Base-by-base conservation (phyloP, 2,888 invertebrate species). In the Chydorus sphaericus region DNA sequence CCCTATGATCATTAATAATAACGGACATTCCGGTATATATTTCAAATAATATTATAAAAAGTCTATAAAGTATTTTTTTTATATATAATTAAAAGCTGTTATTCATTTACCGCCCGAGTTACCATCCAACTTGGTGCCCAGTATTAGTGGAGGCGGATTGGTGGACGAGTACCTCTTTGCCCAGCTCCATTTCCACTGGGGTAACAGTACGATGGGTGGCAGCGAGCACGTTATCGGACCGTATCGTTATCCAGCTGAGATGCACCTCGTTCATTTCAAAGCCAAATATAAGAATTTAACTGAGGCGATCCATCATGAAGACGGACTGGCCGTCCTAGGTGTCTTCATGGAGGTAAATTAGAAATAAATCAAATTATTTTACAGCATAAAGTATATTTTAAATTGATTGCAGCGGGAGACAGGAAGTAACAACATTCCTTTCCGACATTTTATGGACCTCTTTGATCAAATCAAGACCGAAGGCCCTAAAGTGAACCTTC, bases 181-280 rank as follows among this genome's bases (percentile, higher is more conserved):
- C n/a, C 44, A 44, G 20, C 14, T 44, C n/a, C 44, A 44, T 26
- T 44, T 44, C 8, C 44, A 44, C 4, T 44, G 44, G 44, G 44
- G 44, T 14, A 44, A 14, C 28, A 28, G 28, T 23, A 26, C 44
- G 6, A 4, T 28, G 26, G 11, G 14, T 2, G 44, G 44, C 14
- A 44, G 44, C 44, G 44, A 44, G 11, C 44, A 44, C 28, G 26
- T 14, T 1, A 26, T 44, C 26, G n/a, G 28, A 7, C 28, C 44
- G 4, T 39, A 39, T 7, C 80, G 83, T 59, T 83, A 78, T 62
- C 82, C 78, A 0, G 82, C 82, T 70, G 85, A 85, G 69, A 81
- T 83, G 49, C 87, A 87, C 65, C 78, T 85, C 56, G 86, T 87
- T 0, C 86, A 84, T 67, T 85, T 79, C 66, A 83, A 83, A 16